Conservation (phyloP, 2,888 invertebrate species). For the Choristoneura rosaceana region DNA sequence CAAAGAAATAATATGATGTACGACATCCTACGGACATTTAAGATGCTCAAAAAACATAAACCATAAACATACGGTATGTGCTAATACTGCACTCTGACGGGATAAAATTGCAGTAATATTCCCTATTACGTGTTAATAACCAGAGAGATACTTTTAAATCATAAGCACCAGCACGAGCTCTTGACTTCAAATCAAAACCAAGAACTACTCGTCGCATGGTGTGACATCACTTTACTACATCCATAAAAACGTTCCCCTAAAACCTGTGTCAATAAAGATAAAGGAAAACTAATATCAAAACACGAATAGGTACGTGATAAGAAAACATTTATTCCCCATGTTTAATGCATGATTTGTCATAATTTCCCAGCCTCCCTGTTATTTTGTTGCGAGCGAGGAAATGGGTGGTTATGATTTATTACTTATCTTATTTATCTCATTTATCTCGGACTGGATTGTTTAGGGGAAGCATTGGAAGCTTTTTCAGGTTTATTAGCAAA, state of each 20-base stretch:
- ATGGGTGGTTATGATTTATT: slow-evolving; percentile 82
- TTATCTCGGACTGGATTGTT: slow-evolving; percentile 77
- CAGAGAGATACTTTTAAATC: neutral
- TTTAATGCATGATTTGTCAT: slow-evolving; percentile 86
- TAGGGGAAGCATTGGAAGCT: slow-evolving; percentile 67
- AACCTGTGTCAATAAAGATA: slow-evolving; percentile 86
- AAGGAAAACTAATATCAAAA: slow-evolving; percentile 85
- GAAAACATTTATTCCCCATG: slow-evolving; percentile 86
- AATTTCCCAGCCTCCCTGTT: slow-evolving; percentile 83
- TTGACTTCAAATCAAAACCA: slow-evolving; percentile 6
- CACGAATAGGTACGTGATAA: slow-evolving; percentile 85
- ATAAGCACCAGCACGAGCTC: neutral
- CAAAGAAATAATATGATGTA: too few relatives aligned
- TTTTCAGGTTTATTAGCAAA: slow-evolving; percentile 75
- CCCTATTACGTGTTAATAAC: too few relatives aligned
- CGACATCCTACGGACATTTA: too few relatives aligned
- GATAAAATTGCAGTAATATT: too few relatives aligned
- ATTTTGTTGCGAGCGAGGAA: slow-evolving; percentile 79
- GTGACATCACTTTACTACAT: slow-evolving; percentile 67
- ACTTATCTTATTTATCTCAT: slow-evolving; percentile 79
- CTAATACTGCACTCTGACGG: too few relatives aligned
- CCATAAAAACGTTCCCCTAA: slow-evolving; percentile 76
- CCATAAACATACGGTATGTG: too few relatives aligned
- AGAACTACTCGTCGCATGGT: slow-evolving; percentile 49
- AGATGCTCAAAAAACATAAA: too few relatives aligned